Evolutionary conservation across 35 echinoderm and acorn worm species (phyloP).

Genomic region (Ophiothrix spiculata): DNA sequence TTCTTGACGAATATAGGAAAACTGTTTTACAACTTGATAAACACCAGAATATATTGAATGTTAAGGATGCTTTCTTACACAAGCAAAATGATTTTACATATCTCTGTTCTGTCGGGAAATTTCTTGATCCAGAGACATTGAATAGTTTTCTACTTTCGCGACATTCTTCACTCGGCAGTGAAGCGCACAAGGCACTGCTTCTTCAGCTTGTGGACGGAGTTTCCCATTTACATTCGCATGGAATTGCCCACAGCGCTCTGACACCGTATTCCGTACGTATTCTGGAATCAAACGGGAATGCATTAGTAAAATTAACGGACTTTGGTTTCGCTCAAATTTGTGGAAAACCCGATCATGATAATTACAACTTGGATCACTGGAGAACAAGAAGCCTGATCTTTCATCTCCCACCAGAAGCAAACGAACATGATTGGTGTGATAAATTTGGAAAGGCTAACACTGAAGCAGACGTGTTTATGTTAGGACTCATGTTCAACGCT

Average conservation of each 20-base stretch:
- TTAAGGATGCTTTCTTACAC: conserved; percentile 76
- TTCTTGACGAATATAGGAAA: conserved; percentile 46
- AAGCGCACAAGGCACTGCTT: conserved; percentile 68
- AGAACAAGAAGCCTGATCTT: conserved; percentile 50
- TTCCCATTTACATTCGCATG: conserved; percentile 62
- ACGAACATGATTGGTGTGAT: conserved; percentile 53
- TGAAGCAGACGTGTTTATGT: conserved; percentile 76
- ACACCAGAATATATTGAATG: conserved; percentile 66
- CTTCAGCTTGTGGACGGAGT: conserved; percentile 65
- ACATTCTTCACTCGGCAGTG: conserved; percentile 37
- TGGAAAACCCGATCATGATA: conserved; percentile 52
- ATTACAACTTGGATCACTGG: conserved; percentile 51
- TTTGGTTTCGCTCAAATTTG: conserved; percentile 83
- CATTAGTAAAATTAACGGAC: conserved; percentile 75
- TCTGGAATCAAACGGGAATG: conserved; percentile 47
- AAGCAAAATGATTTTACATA: conserved; percentile 30
- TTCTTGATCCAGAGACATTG: conserved; percentile 44
- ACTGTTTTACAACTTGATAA: conserved; percentile 44
- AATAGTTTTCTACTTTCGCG: conserved; percentile 78
- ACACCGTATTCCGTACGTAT: conserved; percentile 76
- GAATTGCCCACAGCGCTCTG: conserved; percentile 65
- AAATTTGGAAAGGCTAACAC: conserved; percentile 59
- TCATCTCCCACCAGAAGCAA: conserved; percentile 69
- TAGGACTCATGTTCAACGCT: conserved; percentile 75
- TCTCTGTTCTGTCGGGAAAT: conserved; percentile 69